Conservation (phyloP, 2,888 invertebrate genomes). For the Omphaloscelis lunosa region DNA sequence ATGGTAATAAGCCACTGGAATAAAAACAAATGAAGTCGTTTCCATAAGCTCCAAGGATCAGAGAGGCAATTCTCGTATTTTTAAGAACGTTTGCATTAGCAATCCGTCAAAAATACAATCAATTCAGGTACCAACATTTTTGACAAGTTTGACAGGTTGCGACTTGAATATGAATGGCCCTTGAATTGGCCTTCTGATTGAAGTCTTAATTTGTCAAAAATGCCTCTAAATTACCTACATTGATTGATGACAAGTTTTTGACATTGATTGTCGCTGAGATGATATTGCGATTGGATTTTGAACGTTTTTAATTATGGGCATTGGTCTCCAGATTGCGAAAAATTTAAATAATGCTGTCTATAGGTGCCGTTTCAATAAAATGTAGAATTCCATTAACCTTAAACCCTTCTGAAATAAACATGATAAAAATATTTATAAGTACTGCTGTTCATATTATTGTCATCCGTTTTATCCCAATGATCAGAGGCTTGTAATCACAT, state of each 20-base stretch:
- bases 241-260: too few species aligned
- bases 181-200: too few species aligned
- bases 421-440: background rate
- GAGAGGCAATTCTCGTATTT: background rate
- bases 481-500: conserved; percentile 24
- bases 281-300: too few species aligned
- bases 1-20: background rate
- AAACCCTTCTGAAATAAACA: background rate
- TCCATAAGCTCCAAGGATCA: background rate
- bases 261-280: too few species aligned
- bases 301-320: too few species aligned
- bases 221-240: too few species aligned
- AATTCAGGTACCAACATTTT: too few species aligned
- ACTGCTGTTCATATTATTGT: conserved; percentile 5
- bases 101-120: too few species aligned
- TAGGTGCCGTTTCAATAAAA: background rate
- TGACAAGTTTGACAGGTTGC: too few species aligned
- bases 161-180: too few species aligned
- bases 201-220: too few species aligned
- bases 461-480: conserved; percentile 18
- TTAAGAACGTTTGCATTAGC: too few species aligned
- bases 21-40: background rate
- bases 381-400: background rate
- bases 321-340: background rate
- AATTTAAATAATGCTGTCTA: background rate